Conservation (phyloP, 1,140 invertebrate species). For the Protaetia brevitarsis region DNA sequence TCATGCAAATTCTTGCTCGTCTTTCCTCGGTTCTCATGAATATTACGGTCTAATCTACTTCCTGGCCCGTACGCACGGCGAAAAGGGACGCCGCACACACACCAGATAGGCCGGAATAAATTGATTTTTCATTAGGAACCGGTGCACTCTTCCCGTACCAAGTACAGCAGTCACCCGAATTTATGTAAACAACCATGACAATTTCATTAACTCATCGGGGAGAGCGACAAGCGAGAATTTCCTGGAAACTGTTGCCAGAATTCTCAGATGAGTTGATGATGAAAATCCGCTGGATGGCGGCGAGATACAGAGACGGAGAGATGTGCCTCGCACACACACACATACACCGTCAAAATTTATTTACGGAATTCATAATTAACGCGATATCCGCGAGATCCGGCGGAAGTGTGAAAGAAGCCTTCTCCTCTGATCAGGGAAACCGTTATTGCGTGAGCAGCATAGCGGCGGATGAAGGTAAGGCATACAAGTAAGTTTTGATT, state of each 20-base stretch:
- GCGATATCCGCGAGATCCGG: not conserved
- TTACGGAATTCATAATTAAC: slow-evolving; percentile 1
- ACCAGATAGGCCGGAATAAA: not conserved
- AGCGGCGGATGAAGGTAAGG: not conserved
- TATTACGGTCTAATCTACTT: not conserved
- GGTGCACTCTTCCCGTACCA: not conserved
- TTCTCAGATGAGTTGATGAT: not conserved
- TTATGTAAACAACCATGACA: slow-evolving; percentile 12
- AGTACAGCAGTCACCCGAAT: not conserved
- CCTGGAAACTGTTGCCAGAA: not conserved
- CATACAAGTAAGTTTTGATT: not conserved
- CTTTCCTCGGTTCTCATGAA: slow-evolving; percentile 6
- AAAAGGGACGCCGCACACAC: not conserved
- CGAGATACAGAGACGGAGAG: not conserved
- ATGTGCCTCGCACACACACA: not conserved
- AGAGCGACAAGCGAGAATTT: not conserved
- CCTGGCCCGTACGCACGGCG: not conserved
- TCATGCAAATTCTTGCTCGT: too few species aligned
- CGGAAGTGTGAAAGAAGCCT: not conserved
- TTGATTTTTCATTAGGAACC: slow-evolving; percentile 9
- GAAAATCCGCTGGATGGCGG: not conserved
- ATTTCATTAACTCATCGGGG: slow-evolving; percentile 9
- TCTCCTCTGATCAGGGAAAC: not conserved
- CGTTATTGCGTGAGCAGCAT: not conserved
- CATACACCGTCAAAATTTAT: not conserved